Base-by-base conservation (phyloP, 2,888 invertebrate species). In the Allolobophora icterica region DNA sequence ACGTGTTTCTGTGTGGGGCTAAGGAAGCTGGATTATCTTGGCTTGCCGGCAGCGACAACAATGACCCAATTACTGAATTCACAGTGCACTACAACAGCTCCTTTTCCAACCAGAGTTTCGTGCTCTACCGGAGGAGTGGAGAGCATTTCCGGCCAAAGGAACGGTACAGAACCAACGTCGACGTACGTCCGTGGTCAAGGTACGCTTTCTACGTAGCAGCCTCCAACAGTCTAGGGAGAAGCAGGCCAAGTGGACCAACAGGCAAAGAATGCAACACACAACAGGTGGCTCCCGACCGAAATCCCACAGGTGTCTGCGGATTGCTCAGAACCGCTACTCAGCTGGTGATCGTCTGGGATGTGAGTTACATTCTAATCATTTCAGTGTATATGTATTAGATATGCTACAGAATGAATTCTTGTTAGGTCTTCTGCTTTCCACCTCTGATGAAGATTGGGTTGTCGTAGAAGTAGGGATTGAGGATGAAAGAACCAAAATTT, bases 171-270 rank as follows among this genome's bases (percentile, higher is more conserved):
- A 4, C 33, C 52, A 34, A 21, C 4, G 89, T 89, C 21, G 1
- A 1, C 0, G 89, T 89, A 13, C 97, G 97, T 90, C 98, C 99
- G 0, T 99, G 98, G 98, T 97, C 98, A 24, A 98, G 98, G 96
- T 99, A 91, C 52, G 71, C 90, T 6, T 91, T 91, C 91, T 89
- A 90, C 45, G 84, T 98, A 71, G 96, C 97, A 89, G 99, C 99
- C 0, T 97, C 97, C 95, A 99, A 99, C 95, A 97, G 97, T 96
- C 98, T 99, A 94, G 99, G 99, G 19, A 99, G 98, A 11, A 98
- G 99, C 0, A 95, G 96, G 34, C 98, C 98, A 0, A 98, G 98
- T 33, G 94, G 92, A 91, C 93, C 92, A 89, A 94, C 89, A 8
- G 89, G 93, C 92, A 94, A 92, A 91, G 93, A 91, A 71, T 99